These are phyloP conservation scores for Myiozetetes cayanensis DNA, from an alignment of 2,113 vertebrate genomes.

Conservation along the genomic window DNA sequence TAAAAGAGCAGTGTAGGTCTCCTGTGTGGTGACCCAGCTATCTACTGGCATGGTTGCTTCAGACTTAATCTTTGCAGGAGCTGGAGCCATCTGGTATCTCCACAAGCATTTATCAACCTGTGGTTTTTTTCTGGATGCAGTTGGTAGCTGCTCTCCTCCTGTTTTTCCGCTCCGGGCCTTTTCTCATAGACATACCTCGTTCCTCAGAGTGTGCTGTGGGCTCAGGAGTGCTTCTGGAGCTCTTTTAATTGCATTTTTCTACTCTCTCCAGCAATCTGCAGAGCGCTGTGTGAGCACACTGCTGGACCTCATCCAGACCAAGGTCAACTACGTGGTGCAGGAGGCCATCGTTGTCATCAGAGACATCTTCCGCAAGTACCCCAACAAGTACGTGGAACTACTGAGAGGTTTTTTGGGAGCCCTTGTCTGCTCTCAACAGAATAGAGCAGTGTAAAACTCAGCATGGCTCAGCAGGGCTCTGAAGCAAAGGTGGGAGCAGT, in stretches of 20 bases:
- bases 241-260: neutral
- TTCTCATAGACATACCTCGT: accelerated
- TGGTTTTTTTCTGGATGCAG: neutral
- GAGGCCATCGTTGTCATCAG: slow-evolving; percentile 98
- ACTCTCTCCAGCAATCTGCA: slow-evolving; percentile 87
- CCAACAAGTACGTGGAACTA: slow-evolving; percentile 88
- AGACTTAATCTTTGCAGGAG: neutral
- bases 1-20: neutral
- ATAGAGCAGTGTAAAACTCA: neutral
- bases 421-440: neutral
- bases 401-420: neutral
- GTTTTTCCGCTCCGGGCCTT: neutral
- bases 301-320: slow-evolving; percentile 97
- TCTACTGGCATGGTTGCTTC: neutral
- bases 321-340: slow-evolving; percentile 98
- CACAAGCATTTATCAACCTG: neutral
- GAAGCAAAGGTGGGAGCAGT: neutral
- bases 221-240: neutral
- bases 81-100: neutral
- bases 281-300: slow-evolving; percentile 97
- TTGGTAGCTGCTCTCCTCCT: neutral
- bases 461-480: neutral
- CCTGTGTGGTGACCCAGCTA: neutral
- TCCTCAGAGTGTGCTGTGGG: neutral
- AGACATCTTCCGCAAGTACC: slow-evolving; percentile 99